Evolutionary conservation across 2,113 vertebrate species (phyloP).

Genomic region (Todiramphus saurophagus): DNA sequence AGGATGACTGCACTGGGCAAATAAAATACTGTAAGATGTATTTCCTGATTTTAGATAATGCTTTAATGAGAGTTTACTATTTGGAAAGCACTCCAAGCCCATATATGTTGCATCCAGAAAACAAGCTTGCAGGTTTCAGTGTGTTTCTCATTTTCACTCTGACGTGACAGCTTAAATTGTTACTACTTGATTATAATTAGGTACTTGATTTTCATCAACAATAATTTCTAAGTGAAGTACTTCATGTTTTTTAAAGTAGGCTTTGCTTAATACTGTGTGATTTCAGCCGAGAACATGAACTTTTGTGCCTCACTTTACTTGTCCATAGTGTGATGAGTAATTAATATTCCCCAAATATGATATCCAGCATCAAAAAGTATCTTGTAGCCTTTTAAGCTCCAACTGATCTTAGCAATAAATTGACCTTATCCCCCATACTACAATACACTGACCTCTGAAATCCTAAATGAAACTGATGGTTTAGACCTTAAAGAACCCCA

Average conservation of each 20-base stretch:
- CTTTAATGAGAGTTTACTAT: background rate
- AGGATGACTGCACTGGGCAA: background rate
- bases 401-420: background rate
- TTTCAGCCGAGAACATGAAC: background rate
- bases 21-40: background rate
- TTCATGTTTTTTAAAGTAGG: conserved; percentile 4
- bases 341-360: background rate
- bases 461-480: background rate
- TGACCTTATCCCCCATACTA: background rate
- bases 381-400: background rate
- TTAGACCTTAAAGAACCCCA: background rate
- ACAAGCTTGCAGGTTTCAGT: background rate
- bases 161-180: conserved; percentile 48
- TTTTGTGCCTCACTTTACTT: conserved; percentile 14
- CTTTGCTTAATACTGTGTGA: background rate
- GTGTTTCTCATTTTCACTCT: conserved; percentile 8
- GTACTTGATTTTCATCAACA: conserved; percentile 63
- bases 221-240: conserved; percentile 37
- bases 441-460: background rate
- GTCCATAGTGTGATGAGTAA: background rate
- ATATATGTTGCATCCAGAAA: background rate
- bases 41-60: conserved; percentile 10
- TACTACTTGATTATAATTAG: conserved; percentile 66
- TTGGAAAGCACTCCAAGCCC: background rate
- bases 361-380: background rate